These are phyloP conservation scores for Dastarcus helophoroides DNA, from an alignment of 2,888 invertebrate genomes.

Conservation along the genomic window DNA sequence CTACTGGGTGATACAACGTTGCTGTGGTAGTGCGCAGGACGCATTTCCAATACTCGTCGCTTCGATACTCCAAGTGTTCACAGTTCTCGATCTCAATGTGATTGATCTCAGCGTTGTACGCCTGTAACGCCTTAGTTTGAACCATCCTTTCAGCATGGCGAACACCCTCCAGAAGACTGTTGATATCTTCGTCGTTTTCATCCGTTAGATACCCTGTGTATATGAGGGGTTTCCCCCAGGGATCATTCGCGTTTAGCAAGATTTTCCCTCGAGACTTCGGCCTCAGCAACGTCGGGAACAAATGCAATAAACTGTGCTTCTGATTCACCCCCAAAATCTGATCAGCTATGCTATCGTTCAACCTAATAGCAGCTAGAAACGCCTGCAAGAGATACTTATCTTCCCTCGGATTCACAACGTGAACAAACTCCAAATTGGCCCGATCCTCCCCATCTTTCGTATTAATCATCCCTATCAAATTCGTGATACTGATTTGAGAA, in stretches of 20 bases:
- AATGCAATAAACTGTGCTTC: conserved; percentile 9
- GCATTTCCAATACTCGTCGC: conserved; percentile 43
- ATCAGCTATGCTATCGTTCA: conserved; percentile 19
- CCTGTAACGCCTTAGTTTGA: conserved; percentile 34
- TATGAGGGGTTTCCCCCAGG: conserved; percentile 47
- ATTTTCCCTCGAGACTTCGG: conserved; percentile 47
- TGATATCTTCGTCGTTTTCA: conserved; percentile 47
- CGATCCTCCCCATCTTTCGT: conserved; percentile 35
- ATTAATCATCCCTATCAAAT: conserved; percentile 42
- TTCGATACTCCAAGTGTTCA: conserved; percentile 27
- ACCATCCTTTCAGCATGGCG: conserved; percentile 34
- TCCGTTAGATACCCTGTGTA: conserved; percentile 52
- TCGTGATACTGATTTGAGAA: conserved; percentile 34
- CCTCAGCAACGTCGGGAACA: conserved; percentile 19
- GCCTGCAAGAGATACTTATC: conserved; percentile 16
- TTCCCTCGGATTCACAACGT: conserved; percentile 26
- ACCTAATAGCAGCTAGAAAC: conserved; percentile 20
- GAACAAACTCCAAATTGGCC: conserved; percentile 40
- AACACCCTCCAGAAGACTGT: conserved; percentile 41
- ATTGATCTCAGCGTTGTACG: conserved; percentile 30
- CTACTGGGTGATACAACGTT: conserved; percentile 26
- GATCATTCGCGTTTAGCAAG: conserved; percentile 42
- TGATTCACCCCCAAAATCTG: conserved; percentile 13
- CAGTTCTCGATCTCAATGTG: conserved; percentile 40
- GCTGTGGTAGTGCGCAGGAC: conserved; percentile 27